Evolutionary conservation across 2,797 vertebrate genomes (phyloP), one percentile per base, ranked within the genome.

Genomic region (Halcyon chelicuti): DNA sequence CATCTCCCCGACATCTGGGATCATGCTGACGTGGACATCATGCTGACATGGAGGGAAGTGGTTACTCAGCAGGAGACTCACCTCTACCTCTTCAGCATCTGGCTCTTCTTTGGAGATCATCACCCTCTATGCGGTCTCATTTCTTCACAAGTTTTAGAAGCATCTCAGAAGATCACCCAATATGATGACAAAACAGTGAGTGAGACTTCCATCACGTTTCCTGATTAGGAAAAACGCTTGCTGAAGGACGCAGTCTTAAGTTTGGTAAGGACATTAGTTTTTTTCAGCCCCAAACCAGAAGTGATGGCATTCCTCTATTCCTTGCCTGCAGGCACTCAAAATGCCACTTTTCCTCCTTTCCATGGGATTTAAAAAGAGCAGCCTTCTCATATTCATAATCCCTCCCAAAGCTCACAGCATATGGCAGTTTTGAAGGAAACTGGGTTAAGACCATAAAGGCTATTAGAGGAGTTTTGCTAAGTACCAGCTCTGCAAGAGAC

Each of bases 321-420:
- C 57, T 90, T 86, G 91, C 93, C 91, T 77, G 57, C 78, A 88
- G 94, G 89, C 93, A 70, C 52, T 90, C 71, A 51, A 62, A 94
- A 61, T 31, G 16, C 65, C 67, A 63, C 23, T 15, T 86, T 54
- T 35, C 44, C 70, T 89, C 60, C 72, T 87, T 93, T 89, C 81
- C 3, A 2, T 12, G 60, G 71, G 81, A 95, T 89, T 96, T 94
- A 77, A 87, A 58, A 89, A 91, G 80, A 94, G 71, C 92, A 89
- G 92, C 89, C 71, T 89, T 87, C 81, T 93, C 81, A 44, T 65
- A 75, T 44, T 92, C 84, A 83, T 94, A 94, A 83, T 92, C 78
- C 72, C 68, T 95, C 86, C 74, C 91, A 92, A 96, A 97, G 84
- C 92, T 94, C 94, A 54, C 61, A 92, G 86, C 95, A 91, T 79